phyloP scores from a whole-genome alignment of 2,113 vertebrate genomes.

The pig (Sus scrofa) region DNA sequence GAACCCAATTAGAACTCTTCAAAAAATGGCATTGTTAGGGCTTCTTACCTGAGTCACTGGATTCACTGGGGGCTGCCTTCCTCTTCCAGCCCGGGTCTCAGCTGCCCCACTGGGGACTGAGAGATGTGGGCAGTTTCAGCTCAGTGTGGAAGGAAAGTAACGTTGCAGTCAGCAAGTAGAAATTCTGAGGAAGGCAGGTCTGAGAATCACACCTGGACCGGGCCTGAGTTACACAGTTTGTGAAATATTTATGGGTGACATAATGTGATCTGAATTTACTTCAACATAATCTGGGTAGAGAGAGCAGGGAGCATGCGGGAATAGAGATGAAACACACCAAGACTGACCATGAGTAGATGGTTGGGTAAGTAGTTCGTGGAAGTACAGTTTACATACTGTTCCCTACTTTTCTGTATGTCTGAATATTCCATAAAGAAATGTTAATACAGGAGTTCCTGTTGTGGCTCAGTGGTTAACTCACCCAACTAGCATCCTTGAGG shows the following conservation, averaged over 20 bases:
- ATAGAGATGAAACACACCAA: not conserved
- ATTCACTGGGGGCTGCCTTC: not conserved
- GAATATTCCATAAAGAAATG: not conserved
- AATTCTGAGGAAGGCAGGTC: not conserved
- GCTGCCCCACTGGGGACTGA: not conserved
- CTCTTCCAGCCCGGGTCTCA: not conserved
- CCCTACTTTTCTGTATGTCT: not conserved
- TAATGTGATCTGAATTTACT: not conserved
- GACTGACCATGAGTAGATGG: not conserved
- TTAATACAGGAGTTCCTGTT: not conserved
- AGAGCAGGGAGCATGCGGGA: not conserved
- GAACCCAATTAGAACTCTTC: not conserved
- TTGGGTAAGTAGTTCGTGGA: not conserved
- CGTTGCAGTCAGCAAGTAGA: not conserved
- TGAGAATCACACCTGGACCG: not conserved
- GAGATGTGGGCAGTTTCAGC: not conserved
- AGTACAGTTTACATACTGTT: not conserved
- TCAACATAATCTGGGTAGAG: not conserved
- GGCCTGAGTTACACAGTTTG: not conserved
- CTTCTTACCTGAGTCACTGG: not conserved
- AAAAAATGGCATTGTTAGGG: not conserved
- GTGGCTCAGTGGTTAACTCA: too few relatives aligned
- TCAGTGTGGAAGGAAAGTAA: not conserved
- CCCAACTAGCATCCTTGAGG: too few relatives aligned
- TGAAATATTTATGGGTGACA: not conserved